Conservation (phyloP, 2,113 vertebrate species). For the Cephalopholis sonnerati region DNA sequence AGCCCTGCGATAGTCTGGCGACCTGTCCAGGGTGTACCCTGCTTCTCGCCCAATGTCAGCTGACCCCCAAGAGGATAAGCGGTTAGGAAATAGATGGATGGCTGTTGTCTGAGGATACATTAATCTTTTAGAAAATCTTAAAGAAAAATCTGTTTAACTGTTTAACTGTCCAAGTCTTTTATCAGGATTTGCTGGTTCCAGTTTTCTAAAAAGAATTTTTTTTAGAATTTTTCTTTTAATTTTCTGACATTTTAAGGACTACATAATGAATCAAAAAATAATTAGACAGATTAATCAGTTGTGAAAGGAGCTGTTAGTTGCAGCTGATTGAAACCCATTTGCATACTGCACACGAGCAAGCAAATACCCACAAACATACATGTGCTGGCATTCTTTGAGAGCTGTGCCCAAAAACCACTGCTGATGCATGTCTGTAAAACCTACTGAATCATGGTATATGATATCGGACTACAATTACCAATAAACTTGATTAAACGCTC, state of each 20-base stretch:
- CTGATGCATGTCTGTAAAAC: neutral
- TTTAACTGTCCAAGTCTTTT: neutral
- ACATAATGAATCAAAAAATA: neutral
- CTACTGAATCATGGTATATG: neutral
- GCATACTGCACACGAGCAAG: neutral
- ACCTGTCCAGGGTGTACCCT: too few relatives aligned
- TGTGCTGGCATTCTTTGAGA: slow-evolving; percentile 2
- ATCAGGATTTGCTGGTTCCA: neutral
- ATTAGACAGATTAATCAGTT: neutral
- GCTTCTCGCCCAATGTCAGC: too few relatives aligned
- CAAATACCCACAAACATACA: neutral
- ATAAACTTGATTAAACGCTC: slow-evolving; percentile 4
- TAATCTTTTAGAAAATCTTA: too few relatives aligned
- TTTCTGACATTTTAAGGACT: neutral
- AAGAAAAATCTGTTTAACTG: neutral
- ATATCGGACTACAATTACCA: neutral
- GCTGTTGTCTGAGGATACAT: too few relatives aligned
- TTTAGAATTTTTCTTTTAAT: too few relatives aligned
- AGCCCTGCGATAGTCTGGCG: too few relatives aligned
- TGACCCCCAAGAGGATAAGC: too few relatives aligned
- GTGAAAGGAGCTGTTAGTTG: neutral
- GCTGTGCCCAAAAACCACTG: neutral
- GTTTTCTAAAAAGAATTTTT: too few relatives aligned
- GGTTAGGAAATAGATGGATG: too few relatives aligned
- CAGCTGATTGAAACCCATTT: neutral